Percentiles rank a stretch among this genome's conserved stretches.
These are phyloP conservation scores for Chalcosyrphus nemorum DNA, from an alignment of 2,888 invertebrate genomes.

Conservation along the genomic window DNA sequence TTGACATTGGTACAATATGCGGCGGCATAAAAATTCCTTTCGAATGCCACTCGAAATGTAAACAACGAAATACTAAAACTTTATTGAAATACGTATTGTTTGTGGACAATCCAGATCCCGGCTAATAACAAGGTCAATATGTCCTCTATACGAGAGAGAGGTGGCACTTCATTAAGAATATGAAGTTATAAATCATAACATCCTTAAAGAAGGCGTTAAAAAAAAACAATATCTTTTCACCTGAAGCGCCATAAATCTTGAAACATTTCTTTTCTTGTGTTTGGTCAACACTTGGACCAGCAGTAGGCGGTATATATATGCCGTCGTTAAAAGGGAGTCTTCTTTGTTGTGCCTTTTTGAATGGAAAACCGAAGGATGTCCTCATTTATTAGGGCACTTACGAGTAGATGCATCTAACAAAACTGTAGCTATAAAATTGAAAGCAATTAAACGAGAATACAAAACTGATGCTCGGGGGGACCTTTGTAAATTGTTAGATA, in stretches of 20 bases:
- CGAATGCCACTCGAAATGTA: neutral
- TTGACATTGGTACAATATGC: conserved; percentile 11
- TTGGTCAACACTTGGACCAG: neutral
- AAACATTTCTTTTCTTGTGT: neutral
- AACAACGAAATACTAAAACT: neutral
- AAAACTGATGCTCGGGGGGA: neutral
- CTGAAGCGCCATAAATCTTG: conserved; percentile 5
- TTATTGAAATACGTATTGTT: conserved; percentile 54
- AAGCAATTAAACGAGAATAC: neutral
- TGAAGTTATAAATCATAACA: neutral
- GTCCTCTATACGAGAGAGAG: neutral
- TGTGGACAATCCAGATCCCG: conserved; percentile 35
- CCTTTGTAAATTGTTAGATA: neutral
- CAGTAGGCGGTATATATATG: neutral
- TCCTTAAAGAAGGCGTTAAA: neutral
- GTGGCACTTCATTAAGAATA: neutral
- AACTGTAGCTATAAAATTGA: neutral
- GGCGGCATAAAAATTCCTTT: conserved; percentile 18
- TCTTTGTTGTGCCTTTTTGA: neutral
- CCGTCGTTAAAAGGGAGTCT: neutral
- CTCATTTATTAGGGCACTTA: too few relatives aligned
- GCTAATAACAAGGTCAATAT: conserved; percentile 19
- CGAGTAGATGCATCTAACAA: too few relatives aligned
- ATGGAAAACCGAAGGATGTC: too few relatives aligned
- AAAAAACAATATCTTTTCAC: neutral